Evolutionary conservation across 2,797 vertebrate genomes (phyloP).

Genomic region (Cebuella pygmaea): DNA sequence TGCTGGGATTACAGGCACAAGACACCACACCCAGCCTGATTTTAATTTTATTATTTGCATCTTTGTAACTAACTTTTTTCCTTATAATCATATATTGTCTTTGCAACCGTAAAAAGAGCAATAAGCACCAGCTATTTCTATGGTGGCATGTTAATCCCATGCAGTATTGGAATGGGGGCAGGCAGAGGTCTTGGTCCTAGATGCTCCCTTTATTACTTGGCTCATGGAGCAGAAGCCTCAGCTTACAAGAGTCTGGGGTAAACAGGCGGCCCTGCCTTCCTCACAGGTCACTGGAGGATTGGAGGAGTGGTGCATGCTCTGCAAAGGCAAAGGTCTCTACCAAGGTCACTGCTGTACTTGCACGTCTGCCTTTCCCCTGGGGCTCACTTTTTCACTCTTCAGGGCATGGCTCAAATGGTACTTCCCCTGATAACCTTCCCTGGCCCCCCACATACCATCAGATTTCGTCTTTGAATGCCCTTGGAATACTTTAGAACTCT

Average conservation of each 20-base stretch:
- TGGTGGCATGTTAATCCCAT: neutral
- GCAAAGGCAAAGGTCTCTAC: neutral
- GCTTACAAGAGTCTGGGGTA: neutral
- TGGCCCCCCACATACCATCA: neutral
- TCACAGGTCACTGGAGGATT: neutral
- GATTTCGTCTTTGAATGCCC: neutral
- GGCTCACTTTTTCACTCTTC: neutral
- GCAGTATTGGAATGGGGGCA: neutral
- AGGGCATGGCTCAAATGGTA: neutral
- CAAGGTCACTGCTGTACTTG: accelerated
- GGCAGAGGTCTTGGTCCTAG: neutral
- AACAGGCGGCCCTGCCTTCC: neutral
- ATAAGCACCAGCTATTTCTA: neutral
- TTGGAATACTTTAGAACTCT: neutral
- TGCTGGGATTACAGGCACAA: neutral
- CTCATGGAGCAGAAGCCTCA: neutral
- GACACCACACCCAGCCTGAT: neutral
- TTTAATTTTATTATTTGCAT: neutral
- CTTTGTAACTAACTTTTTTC: neutral
- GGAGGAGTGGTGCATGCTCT: neutral
- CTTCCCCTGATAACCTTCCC: neutral
- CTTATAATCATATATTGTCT: neutral
- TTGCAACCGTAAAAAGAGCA: neutral
- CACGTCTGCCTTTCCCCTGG: neutral
- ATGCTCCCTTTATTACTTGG: neutral